Percentiles rank a stretch among this genome's conserved stretches.
These are phyloP conservation scores for Pitangus sulphuratus DNA, from an alignment of 2,797 vertebrate genomes.

Conservation along the genomic window DNA sequence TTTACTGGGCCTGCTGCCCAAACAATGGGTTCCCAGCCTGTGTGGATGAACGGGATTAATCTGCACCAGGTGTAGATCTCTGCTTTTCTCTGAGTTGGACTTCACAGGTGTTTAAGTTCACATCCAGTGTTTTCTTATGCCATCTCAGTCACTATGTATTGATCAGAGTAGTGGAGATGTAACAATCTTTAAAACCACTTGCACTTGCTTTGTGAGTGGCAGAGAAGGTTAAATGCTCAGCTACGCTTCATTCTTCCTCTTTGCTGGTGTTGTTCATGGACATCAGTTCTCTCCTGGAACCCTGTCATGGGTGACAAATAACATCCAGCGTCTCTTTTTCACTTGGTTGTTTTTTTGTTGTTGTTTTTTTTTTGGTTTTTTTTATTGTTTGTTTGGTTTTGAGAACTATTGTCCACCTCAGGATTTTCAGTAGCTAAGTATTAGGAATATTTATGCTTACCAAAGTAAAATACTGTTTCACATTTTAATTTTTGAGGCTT, in stretches of 20 bases:
- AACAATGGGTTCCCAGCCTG: neutral
- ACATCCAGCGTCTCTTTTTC: neutral
- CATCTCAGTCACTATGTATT: neutral
- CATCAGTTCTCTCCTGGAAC: neutral
- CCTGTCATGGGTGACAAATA: neutral
- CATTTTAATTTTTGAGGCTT: neutral
- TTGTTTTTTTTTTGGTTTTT: neutral
- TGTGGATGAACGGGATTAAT: neutral
- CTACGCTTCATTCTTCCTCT: neutral
- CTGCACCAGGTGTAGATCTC: neutral
- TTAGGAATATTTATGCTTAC: neutral
- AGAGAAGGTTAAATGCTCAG: neutral
- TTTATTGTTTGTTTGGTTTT: neutral
- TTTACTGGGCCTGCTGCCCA: neutral
- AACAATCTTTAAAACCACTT: neutral
- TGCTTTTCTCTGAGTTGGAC: neutral
- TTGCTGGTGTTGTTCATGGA: neutral
- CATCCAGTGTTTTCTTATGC: fast-evolving
- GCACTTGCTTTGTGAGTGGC: neutral
- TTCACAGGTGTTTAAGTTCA: neutral
- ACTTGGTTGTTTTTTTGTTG: neutral
- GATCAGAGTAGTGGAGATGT: neutral
- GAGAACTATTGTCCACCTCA: neutral
- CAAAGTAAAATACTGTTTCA: neutral
- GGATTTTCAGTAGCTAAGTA: neutral